Evolutionary conservation across 1,140 invertebrate genomes (phyloP).

Genomic region (Acromyrmex echinatior): DNA sequence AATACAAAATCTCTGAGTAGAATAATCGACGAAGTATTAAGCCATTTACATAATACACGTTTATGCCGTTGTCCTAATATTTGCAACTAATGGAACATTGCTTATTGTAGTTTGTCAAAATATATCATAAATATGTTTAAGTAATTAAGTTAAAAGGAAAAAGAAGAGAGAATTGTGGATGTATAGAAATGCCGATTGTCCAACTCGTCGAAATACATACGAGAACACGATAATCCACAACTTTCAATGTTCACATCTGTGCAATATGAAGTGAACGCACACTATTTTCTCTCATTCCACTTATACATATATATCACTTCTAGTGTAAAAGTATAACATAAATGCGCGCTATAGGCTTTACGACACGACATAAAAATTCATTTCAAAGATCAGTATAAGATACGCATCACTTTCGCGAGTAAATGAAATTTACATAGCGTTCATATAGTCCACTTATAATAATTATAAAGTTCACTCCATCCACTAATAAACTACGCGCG

Average conservation of each 20-base stretch:
- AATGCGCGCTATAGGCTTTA: slow-evolving; percentile 17
- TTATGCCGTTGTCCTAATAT: slow-evolving; percentile 10
- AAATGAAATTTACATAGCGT: slow-evolving; percentile 27
- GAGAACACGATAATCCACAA: slow-evolving; percentile 35
- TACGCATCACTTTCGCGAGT: slow-evolving; percentile 28
- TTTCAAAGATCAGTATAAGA: slow-evolving; percentile 28
- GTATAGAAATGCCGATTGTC: slow-evolving; percentile 48
- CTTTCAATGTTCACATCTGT: slow-evolving; percentile 29
- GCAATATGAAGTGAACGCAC: slow-evolving; percentile 44
- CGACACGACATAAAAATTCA: slow-evolving; percentile 54
- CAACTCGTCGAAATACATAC: slow-evolving; percentile 45
- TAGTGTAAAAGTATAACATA: slow-evolving; percentile 51
- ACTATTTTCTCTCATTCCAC: slow-evolving; percentile 47
- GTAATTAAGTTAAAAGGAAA: slow-evolving; percentile 26
- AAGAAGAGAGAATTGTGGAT: not conserved
- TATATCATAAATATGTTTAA: slow-evolving; percentile 12
- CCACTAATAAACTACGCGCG: slow-evolving; percentile 43
- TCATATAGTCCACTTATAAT: slow-evolving; percentile 36
- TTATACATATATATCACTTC: slow-evolving; percentile 33
- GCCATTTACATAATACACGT: slow-evolving; percentile 3
- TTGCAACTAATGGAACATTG: not conserved
- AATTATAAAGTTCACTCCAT: slow-evolving; percentile 34
- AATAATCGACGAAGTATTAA: slow-evolving; percentile 41
- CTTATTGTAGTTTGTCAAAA: slow-evolving; percentile 13
- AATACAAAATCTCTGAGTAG: not conserved